A percentile compares a stretch with the other conserved stretches of the same genome.
Evolutionary conservation across 2,113 vertebrate genomes (phyloP).

Genomic region (Bos javanicus): DNA sequence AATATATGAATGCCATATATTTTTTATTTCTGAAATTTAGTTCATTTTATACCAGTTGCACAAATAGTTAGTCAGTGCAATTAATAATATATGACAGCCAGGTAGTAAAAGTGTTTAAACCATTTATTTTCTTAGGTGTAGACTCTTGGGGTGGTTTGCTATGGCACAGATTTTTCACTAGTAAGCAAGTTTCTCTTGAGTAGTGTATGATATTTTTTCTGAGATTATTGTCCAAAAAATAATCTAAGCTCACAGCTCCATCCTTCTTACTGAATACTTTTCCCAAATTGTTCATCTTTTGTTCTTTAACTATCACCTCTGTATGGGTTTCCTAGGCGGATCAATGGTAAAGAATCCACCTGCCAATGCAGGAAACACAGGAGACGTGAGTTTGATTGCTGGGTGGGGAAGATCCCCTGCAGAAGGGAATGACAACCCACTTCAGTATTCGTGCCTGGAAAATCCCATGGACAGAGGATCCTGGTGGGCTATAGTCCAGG

Average conservation of each 20-base stretch:
- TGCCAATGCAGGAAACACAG: neutral
- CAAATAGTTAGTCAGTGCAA: conserved; percentile 41
- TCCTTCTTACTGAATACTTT: neutral
- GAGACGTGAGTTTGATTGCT: neutral
- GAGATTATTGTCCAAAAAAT: neutral
- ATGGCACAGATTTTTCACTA: neutral
- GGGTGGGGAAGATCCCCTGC: neutral
- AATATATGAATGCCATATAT: conserved; percentile 40
- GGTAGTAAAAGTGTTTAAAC: conserved; percentile 46
- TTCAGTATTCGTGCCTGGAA: neutral
- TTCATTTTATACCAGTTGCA: conserved; percentile 31
- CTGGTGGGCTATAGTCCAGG: neutral
- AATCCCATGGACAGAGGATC: neutral
- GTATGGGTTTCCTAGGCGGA: neutral
- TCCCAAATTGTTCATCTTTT: neutral
- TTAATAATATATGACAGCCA: conserved; percentile 60
- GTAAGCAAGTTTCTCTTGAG: conserved; percentile 30
- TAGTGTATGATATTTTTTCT: neutral
- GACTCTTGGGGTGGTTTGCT: neutral
- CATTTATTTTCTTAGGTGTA: conserved; percentile 58
- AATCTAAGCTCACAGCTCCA: neutral
- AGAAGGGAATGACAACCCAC: neutral
- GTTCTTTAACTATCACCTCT: neutral
- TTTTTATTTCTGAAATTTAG: conserved; percentile 60
- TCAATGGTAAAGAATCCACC: neutral